Percentiles rank a stretch among this genome's conserved stretches.
Conservation (phyloP, 2,888 invertebrate genomes). For the Lasioglossum calceatum region DNA sequence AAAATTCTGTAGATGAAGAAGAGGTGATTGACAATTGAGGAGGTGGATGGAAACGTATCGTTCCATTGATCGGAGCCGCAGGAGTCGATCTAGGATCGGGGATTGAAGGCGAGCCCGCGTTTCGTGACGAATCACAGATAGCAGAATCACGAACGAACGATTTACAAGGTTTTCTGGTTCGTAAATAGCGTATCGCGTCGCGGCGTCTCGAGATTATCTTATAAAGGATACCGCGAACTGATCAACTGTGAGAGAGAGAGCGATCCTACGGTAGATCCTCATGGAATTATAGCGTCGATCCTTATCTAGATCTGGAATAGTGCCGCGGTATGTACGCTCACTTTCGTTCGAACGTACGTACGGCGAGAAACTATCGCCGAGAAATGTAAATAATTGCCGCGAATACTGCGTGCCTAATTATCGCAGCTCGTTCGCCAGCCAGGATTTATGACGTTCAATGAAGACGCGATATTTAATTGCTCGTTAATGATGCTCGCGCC, state of each 20-base stretch:
- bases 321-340: constrained; percentile 57
- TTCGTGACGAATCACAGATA: constrained; percentile 63
- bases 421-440: constrained; percentile 44
- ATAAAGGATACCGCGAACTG: constrained; percentile 61
- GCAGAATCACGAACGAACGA: constrained; percentile 48
- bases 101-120: constrained; percentile 47
- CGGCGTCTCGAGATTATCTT: constrained; percentile 65
- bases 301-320: constrained; percentile 64
- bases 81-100: constrained; percentile 45
- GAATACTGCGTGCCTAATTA: constrained; percentile 56
- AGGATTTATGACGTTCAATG: constrained; percentile 44
- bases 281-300: constrained; percentile 68
- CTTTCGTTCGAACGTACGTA: constrained; percentile 55
- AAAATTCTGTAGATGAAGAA: background rate
- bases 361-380: constrained; percentile 59
- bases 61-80: constrained; percentile 7
- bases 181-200: constrained; percentile 59
- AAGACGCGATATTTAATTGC: constrained; percentile 45
- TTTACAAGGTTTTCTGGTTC: constrained; percentile 61
- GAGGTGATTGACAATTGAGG: background rate
- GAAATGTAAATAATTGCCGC: constrained; percentile 64
- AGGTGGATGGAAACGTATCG: background rate
- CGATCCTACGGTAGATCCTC: constrained; percentile 63
- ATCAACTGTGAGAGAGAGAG: constrained; percentile 51
- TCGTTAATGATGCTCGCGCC: constrained; percentile 45